Conservation (phyloP, 2,797 vertebrate species). For the Salarias fasciatus region DNA sequence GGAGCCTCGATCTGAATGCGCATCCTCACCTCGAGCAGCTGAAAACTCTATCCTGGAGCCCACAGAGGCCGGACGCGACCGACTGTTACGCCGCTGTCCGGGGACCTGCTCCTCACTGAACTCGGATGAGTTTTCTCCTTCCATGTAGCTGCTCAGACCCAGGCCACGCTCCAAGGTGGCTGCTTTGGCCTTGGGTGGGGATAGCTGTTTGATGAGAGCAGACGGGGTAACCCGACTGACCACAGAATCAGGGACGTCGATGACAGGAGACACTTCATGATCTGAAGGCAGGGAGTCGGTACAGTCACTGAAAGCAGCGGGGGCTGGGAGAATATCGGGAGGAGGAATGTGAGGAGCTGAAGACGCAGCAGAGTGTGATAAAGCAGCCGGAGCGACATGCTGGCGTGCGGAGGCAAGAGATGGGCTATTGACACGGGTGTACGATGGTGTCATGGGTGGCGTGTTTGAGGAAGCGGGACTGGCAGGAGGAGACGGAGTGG, state of each 20-base stretch:
- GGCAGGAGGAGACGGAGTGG: conserved; percentile 45
- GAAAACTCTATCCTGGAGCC: conserved; percentile 83
- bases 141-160: conserved; percentile 77
- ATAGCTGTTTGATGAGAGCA: conserved; percentile 19
- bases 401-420: neutral
- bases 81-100: conserved; percentile 68
- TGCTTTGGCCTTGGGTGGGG: conserved; percentile 77
- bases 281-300: neutral
- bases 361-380: conserved; percentile 2
- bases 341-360: conserved; percentile 1
- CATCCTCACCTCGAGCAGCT: conserved; percentile 17
- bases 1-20: conserved; percentile 18
- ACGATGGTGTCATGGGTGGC: conserved; percentile 12
- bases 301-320: conserved; percentile 62
- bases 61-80: conserved; percentile 83
- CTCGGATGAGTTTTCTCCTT: neutral
- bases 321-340: conserved; percentile 55
- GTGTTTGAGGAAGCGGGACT: conserved; percentile 32
- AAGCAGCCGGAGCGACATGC: neutral
- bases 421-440: conserved; percentile 2
- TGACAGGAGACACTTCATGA: conserved; percentile 8
- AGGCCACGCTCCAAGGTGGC: conserved; percentile 83
- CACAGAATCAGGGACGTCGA: conserved; percentile 1
- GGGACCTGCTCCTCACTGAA: conserved; percentile 13
- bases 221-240: conserved; percentile 13